Conservation (phyloP, 30 jellyfish, hydroid and myxozoan species). For the Chrysaora quinquecirrha region DNA sequence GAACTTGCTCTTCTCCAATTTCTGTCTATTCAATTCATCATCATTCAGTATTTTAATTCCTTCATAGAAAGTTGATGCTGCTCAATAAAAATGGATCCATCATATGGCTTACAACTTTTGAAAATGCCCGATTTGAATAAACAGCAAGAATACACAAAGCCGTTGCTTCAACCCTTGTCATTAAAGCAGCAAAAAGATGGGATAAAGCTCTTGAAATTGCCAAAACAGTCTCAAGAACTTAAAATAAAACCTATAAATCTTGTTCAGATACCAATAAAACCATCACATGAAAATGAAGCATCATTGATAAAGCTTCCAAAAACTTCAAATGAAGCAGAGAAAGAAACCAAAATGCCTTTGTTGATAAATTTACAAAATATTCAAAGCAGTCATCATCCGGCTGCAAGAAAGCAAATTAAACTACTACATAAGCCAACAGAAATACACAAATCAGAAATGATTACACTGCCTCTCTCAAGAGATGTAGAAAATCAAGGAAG, state of each 20-base stretch:
- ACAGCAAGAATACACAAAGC: neutral
- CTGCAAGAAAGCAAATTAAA: neutral
- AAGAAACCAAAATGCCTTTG: neutral
- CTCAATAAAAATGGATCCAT: too few species aligned
- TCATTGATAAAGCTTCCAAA: neutral
- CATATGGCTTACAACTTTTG: too few species aligned
- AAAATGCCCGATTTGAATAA: neutral
- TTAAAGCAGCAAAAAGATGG: neutral
- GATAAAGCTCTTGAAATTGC: neutral
- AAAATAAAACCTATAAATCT: neutral
- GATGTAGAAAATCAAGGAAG: neutral
- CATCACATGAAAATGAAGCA: neutral
- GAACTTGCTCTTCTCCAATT: too few species aligned
- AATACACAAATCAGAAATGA: neutral
- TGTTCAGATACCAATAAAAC: neutral
- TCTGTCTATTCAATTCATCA: too few species aligned
- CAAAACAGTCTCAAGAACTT: neutral
- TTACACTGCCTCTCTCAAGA: constrained; percentile 6
- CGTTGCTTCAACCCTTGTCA: neutral
- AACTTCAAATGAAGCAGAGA: neutral
- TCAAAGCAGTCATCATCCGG: neutral
- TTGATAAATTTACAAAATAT: neutral
- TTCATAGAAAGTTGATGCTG: too few species aligned
- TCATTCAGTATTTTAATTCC: too few species aligned
- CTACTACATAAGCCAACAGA: neutral